Base-by-base conservation (phyloP, 2,113 vertebrate genomes). In the Piprites chloris region DNA sequence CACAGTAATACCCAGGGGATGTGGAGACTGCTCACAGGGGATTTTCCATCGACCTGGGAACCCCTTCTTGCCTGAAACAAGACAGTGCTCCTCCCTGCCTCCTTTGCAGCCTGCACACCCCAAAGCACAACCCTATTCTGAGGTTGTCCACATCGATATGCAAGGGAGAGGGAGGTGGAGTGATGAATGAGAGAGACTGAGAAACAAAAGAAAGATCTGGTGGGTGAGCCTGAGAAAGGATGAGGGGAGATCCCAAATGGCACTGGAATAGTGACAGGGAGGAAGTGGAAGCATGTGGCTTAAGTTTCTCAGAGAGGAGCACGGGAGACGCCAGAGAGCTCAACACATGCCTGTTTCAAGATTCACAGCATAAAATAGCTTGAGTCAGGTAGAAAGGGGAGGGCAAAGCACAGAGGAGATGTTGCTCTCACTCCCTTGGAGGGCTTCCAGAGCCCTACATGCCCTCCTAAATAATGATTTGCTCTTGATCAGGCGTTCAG, bases 31-130 rank as follows among this genome's bases (percentile, higher is more conserved):
- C 16, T 82, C 55, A 42, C 27, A 21, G 14, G 24, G 73, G 50
- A 42, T 80, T 90, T 88, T 46, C 55, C 39, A 46, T 0, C 7
- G 50, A 53, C 32, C 9, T 42, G 32, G 37, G 37, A 3, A 4
- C 32, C 32, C 16, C 9, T 73, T 78, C 59, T 66, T 30, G 46
- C 24, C 63, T 22, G 55, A 77, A 33, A 63, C 15, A 63, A 87
- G 3, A 7, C n/a, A 39, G 50, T 74, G 28, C 23, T 84, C 35
- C 46, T 71, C 5, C 37, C 15, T 0, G 0, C 23, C 42, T 83
- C 30, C 50, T 79, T 55, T 47, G 17, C 75, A 91, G 74, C 33
- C 44, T 42, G 41, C 27, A 26, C 46, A 32, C 44, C 27, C 32
- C 21, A 74, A 85, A 85, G 33, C 37, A 69, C 50, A 52, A 52